Conservation (phyloP, 1,140 invertebrate species). For the Limonius californicus region DNA sequence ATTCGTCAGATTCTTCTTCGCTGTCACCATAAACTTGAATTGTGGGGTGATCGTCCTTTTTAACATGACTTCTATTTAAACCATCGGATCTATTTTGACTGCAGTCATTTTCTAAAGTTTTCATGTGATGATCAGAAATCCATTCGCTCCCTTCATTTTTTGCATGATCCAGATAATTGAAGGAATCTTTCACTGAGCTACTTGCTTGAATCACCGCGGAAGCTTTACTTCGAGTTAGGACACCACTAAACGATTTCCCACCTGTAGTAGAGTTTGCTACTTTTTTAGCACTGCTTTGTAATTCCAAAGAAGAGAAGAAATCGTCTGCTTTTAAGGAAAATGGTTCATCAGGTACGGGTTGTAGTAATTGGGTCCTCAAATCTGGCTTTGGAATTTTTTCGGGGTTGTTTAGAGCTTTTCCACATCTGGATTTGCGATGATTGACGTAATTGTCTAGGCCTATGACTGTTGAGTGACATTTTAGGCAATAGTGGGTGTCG, state of each 20-base stretch:
- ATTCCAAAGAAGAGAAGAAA: slow-evolving; percentile 79
- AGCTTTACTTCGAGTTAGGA: slow-evolving; percentile 48
- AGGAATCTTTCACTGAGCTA: slow-evolving; percentile 30
- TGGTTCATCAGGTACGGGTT: slow-evolving; percentile 33
- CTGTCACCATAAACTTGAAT: slow-evolving; percentile 36
- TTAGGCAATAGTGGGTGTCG: slow-evolving; percentile 80
- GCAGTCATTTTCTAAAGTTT: slow-evolving; percentile 51
- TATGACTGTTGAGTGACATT: slow-evolving; percentile 74
- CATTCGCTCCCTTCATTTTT: slow-evolving; percentile 53
- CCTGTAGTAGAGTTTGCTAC: slow-evolving; percentile 42
- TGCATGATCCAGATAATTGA: slow-evolving; percentile 41
- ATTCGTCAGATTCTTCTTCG: slow-evolving; percentile 48
- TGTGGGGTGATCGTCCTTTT: slow-evolving; percentile 45
- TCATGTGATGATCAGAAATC: slow-evolving; percentile 53
- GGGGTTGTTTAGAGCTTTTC: slow-evolving; percentile 41
- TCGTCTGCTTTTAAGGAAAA: slow-evolving; percentile 70
- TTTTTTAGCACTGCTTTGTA: slow-evolving; percentile 70
- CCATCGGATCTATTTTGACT: too few species aligned
- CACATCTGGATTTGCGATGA: slow-evolving; percentile 68
- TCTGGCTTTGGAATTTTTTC: slow-evolving; percentile 46
- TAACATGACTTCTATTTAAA: slow-evolving; percentile 44
- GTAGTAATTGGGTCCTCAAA: slow-evolving; percentile 36
- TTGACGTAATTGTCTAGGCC: slow-evolving; percentile 75
- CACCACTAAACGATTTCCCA: slow-evolving; percentile 48
- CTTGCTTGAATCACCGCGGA: slow-evolving; percentile 44